Conservation (phyloP, 2,113 vertebrate genomes). For the Meles meles region DNA sequence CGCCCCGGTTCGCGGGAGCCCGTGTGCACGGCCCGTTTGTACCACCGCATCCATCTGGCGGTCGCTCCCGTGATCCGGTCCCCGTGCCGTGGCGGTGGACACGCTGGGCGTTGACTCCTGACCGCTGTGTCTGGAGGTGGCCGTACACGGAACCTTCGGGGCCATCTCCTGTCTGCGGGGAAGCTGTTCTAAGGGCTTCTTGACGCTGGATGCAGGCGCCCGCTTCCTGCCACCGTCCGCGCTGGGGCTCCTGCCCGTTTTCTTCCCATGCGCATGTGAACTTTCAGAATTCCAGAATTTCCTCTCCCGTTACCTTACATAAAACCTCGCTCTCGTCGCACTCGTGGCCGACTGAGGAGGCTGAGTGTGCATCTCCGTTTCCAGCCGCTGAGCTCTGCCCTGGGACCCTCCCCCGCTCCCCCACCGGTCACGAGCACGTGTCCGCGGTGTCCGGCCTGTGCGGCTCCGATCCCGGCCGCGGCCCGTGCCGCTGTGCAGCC, state of each 20-base stretch:
- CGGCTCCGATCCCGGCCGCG: background rate
- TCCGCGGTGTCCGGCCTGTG: accelerated
- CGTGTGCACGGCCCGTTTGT: too few relatives aligned
- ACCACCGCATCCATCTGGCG: accelerated
- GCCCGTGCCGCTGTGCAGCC: too few relatives aligned
- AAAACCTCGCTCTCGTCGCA: too few relatives aligned
- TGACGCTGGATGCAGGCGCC: background rate
- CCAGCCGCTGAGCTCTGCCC: background rate
- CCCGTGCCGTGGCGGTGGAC: too few relatives aligned
- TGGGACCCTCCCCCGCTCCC: background rate
- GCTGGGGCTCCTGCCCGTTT: background rate
- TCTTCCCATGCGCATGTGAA: accelerated
- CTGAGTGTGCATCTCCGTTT: background rate
- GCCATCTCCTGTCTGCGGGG: background rate
- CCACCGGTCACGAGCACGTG: background rate
- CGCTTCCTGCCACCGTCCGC: accelerated
- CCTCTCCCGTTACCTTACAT: background rate
- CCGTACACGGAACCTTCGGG: background rate
- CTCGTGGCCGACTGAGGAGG: background rate
- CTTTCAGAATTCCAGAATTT: too few relatives aligned
- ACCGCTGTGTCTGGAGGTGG: too few relatives aligned
- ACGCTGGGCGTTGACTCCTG: too few relatives aligned
- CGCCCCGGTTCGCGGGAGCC: too few relatives aligned
- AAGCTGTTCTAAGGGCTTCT: accelerated
- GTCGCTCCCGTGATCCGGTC: too few relatives aligned